Conservation (phyloP, 2,888 invertebrate species). For the Asteroscopus sphinx region DNA sequence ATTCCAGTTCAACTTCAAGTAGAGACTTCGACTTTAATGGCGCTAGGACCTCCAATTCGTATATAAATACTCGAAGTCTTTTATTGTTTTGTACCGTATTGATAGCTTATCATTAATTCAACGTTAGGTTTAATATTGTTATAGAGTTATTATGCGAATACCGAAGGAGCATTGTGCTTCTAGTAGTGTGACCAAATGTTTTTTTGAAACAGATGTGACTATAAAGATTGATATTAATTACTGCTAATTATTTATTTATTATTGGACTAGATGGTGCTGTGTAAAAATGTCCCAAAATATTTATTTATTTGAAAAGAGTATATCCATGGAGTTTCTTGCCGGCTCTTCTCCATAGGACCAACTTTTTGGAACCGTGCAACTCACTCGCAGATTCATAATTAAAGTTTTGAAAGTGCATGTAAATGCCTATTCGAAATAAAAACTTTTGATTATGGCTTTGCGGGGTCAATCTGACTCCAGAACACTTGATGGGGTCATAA, state of each 20-base stretch:
- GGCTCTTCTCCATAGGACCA: too few species aligned
- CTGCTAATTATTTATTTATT: too few species aligned
- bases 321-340: too few species aligned
- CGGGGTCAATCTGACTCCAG: too few species aligned
- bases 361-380: too few species aligned
- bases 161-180: slow-evolving; percentile 21
- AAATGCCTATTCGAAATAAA: too few species aligned
- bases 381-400: too few species aligned
- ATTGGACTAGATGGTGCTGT: too few species aligned
- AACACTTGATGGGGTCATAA: too few species aligned
- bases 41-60: slow-evolving; percentile 10
- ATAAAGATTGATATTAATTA: background rate
- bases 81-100: slow-evolving; percentile 26
- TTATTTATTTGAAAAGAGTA: too few species aligned
- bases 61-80: slow-evolving; percentile 48
- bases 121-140: slow-evolving; percentile 14
- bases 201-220: background rate
- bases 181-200: slow-evolving; percentile 33
- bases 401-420: too few species aligned
- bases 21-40: background rate
- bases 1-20: background rate
- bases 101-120: slow-evolving; percentile 48
- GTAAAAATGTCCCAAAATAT: too few species aligned
- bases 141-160: slow-evolving; percentile 14
- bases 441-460: background rate